Base-by-base conservation (phyloP, 2,113 vertebrate species). In the Caranx ignobilis region DNA sequence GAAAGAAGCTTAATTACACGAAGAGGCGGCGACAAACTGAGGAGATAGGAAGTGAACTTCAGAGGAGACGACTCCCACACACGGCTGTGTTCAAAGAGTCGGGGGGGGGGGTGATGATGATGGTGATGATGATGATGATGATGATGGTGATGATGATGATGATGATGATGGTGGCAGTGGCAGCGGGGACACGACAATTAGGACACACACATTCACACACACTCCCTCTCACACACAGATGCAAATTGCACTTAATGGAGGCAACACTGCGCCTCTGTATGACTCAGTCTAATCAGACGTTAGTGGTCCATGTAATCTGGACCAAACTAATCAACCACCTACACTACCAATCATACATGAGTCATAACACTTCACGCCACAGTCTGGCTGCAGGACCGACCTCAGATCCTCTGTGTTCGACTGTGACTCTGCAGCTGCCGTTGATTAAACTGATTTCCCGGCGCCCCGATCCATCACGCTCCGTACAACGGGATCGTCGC, bases 261-360 rank as follows among this genome's bases (percentile, higher is more conserved):
- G 66, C 37, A 57, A 64, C 61, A 34, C 39, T 71, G 61, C 16
- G 67, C 12, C 71, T 63, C 79, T 63, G 45, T 47, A 11, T 80
- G 83, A 82, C 32, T 82, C 79, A 83, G 47, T 39, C 71, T 60
- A 61, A 87, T 85, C 74, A 87, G 74, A 67, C 75, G 60, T 50
- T 10, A 81, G 70, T 34, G 66, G 80, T 77, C 64, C 60, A 16
- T 84, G 83, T 82, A 61, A 81, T 84, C 83, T 70, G 39, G 69
- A 82, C 68, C 75, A 11, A 71, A 69, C 72, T 76, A 68, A 86
- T 91, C 81, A 71, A 68, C 54, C 70, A 39, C 81, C 80, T 61
- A 77, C 74, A 63, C 54, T 7, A 61, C 65, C 63, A 66, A 86
- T 77, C 73, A 76, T 34, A 70, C 61, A 6, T 39, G 56, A 81